Evolutionary conservation across 2,797 vertebrate genomes (phyloP), one percentile per base, ranked within the genome.

Genomic region (Propithecus deckenii): DNA sequence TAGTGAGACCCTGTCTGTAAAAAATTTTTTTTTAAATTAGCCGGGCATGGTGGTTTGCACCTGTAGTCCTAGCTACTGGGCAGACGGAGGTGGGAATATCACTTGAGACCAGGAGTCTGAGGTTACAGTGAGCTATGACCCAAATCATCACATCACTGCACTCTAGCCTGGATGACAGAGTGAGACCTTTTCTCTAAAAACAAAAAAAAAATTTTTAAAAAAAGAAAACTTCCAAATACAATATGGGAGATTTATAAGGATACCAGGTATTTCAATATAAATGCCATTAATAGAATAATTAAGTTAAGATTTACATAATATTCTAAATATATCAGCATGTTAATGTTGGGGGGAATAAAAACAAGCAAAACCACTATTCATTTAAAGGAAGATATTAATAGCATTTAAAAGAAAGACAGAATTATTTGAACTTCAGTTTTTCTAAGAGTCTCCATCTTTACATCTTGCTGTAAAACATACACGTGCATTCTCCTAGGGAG

Each of bases 401-500:
- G 25, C 5, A 38, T 38, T 15, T 28, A 50, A 30, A 84, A 38
- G 71, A n/a, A 50, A 89, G 35, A 9, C 12, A 23, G 38, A 69
- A 72, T 5, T 12, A 5, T 17, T 15, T 71, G 14, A 25, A 87
- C 15, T 38, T 20, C 30, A 14, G 1, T 38, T 71, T 41, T 35
- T 35, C 25, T 28, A 3, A 41, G 50, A 23, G 2, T 35, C 11
- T 4, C 71, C 67, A 8, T 25, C 50, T 83, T 78, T 18, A 30
- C 23, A 32, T 4, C n/a, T 13, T 8, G 17, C 50, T 43, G 10
- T 28, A n/a, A 48, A 13, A 48, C 23, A 28, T 5, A 18, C 4
- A 7, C 0, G 2, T 4, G 0, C 4, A 1, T 59, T 32, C 1
- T 65, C 5, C 57, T 11, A 61, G 30, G 28, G 0, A 12, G 0